A percentile compares a stretch with the other conserved stretches of the same genome.
These are phyloP conservation scores for Oscheius onirici DNA, from an alignment of 2,888 invertebrate genomes.

Conservation along the genomic window DNA sequence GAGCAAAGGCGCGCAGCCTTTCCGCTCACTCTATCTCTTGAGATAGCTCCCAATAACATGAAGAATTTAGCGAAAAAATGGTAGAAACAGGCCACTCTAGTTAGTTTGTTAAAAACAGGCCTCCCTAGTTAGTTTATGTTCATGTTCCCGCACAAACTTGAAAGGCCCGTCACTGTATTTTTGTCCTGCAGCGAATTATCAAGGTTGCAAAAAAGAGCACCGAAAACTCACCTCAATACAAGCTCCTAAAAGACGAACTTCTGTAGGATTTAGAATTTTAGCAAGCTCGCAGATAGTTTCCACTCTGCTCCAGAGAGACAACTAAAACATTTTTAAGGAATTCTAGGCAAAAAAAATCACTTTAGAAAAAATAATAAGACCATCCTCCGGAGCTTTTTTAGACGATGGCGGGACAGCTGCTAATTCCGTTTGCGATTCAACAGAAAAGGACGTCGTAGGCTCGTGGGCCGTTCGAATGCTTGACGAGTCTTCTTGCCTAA, in stretches of 20 bases:
- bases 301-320: slow-evolving; percentile 45
- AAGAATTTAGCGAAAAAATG: too few relatives aligned
- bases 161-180: too few relatives aligned
- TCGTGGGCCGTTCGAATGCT: not conserved
- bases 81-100: too few relatives aligned
- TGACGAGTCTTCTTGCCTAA: not conserved
- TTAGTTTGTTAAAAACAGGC: too few relatives aligned
- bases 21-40: too few relatives aligned
- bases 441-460: slow-evolving; percentile 16
- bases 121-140: too few relatives aligned
- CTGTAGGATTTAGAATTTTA: slow-evolving; percentile 37
- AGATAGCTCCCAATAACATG: too few relatives aligned
- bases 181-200: too few relatives aligned
- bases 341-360: slow-evolving; percentile 16
- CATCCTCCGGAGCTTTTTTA: slow-evolving; percentile 8
- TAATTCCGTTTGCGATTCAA: slow-evolving; percentile 22
- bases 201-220: not conserved
- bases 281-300: slow-evolving; percentile 52
- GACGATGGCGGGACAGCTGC: slow-evolving; percentile 32
- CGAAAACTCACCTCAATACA: slow-evolving; percentile 38
- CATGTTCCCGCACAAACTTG: too few relatives aligned
- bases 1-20: too few relatives aligned
- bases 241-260: slow-evolving; percentile 44
- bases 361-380: slow-evolving; percentile 34
- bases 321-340: slow-evolving; percentile 32